Conservation (phyloP, 2,888 invertebrate genomes). For the Andrena dorsata region DNA sequence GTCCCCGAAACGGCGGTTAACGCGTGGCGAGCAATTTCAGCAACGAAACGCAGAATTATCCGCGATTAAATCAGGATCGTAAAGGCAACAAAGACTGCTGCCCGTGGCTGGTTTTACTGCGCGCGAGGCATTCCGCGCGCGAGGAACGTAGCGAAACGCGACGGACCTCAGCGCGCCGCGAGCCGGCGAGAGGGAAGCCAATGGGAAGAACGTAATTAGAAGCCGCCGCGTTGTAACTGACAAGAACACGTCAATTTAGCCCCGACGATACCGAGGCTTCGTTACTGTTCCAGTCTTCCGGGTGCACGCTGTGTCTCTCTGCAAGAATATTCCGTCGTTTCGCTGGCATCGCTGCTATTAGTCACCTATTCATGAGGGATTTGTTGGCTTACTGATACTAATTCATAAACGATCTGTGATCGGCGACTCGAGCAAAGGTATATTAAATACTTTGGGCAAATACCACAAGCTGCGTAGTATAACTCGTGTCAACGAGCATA, state of each 20-base stretch:
- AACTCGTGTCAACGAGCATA: too few relatives aligned
- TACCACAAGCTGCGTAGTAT: too few relatives aligned
- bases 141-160: constrained; percentile 46
- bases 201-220: constrained; percentile 66
- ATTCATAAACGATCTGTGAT: too few relatives aligned
- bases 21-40: constrained; percentile 26
- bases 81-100: constrained; percentile 47
- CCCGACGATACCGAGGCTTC: constrained; percentile 44
- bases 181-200: constrained; percentile 38
- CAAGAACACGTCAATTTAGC: constrained; percentile 68
- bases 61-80: constrained; percentile 58
- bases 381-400: too few relatives aligned
- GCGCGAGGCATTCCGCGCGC: constrained; percentile 48
- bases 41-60: constrained; percentile 39
- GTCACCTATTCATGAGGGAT: too few relatives aligned
- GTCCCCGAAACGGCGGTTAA: constrained; percentile 1
- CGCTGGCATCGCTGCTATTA: too few relatives aligned
- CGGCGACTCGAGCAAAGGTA: too few relatives aligned
- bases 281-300: constrained; percentile 9
- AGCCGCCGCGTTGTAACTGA: constrained; percentile 64
- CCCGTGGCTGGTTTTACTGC: constrained; percentile 56
- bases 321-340: too few relatives aligned
- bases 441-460: too few relatives aligned
- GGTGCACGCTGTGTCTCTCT: too few relatives aligned
- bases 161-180: neutral